A percentile compares a stretch with the other conserved stretches of the same genome.
Conservation (phyloP, 1,140 invertebrate species). For the Conus ventricosus region DNA sequence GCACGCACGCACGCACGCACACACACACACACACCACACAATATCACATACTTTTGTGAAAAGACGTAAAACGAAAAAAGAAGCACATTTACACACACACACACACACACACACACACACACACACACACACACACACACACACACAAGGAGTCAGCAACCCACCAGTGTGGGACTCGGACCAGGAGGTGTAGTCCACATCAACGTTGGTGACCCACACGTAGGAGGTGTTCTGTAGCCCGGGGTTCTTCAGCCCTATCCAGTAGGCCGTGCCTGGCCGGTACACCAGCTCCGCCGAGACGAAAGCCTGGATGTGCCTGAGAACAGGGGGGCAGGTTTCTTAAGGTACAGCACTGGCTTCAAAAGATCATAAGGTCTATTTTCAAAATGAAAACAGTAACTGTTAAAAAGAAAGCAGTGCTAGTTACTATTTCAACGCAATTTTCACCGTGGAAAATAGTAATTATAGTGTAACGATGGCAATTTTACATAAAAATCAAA, state of each 20-base stretch:
- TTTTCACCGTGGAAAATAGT: too few relatives aligned
- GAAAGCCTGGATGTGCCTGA: conserved; percentile 58
- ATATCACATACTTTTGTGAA: too few relatives aligned
- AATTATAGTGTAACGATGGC: too few relatives aligned
- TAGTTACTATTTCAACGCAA: too few relatives aligned
- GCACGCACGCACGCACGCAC: neutral
- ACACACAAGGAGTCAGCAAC: neutral
- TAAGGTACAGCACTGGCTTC: neutral
- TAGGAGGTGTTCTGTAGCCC: conserved; percentile 10
- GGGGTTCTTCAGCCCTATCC: conserved; percentile 56
- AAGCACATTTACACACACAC: too few relatives aligned
- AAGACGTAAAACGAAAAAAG: too few relatives aligned
- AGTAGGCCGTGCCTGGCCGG: conserved; percentile 48
- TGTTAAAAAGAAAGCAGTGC: too few relatives aligned
- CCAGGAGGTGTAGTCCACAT: conserved; percentile 32
- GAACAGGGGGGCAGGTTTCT: neutral
- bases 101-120: conserved; percentile 1
- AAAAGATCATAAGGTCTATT: too few relatives aligned
- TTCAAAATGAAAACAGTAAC: too few relatives aligned
- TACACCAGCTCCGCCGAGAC: conserved; percentile 50
- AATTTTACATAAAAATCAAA: too few relatives aligned
- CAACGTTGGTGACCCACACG: conserved; percentile 17
- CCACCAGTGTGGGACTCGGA: conserved; percentile 29
- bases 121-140: conserved; percentile 4
- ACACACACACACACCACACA: conserved; percentile 28